A percentile compares a stretch with the other conserved stretches of the same genome.
Conservation (phyloP, 2,797 vertebrate species). For the Adelosebastes latens region DNA sequence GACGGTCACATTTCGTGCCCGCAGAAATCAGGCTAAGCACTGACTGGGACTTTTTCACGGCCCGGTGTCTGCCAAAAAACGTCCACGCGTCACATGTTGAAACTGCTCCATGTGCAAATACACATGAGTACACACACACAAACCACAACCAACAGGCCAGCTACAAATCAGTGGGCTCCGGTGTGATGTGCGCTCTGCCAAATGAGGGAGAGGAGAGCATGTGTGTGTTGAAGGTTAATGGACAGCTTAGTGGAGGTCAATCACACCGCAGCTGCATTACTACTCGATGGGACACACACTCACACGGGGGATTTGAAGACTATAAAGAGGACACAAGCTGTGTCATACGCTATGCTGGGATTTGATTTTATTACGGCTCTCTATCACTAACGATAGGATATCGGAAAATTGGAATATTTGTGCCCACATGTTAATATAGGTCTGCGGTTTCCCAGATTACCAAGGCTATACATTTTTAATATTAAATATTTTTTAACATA, state of each 20-base stretch:
- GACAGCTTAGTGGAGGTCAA: constrained; percentile 70
- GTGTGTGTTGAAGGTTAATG: constrained; percentile 72
- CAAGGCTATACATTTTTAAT: not conserved
- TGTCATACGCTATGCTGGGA: not conserved
- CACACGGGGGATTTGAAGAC: not conserved
- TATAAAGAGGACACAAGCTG: constrained; percentile 19
- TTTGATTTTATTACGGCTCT: constrained; percentile 15
- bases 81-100: constrained; percentile 8
- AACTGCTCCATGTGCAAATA: constrained; percentile 29
- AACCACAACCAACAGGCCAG: constrained; percentile 7
- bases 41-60: not conserved
- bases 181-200: constrained; percentile 39
- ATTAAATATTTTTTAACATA: not conserved
- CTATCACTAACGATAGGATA: not conserved
- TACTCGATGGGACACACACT: constrained; percentile 21
- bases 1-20: constrained; percentile 16
- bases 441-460: not conserved
- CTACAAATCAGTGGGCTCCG: constrained; percentile 24
- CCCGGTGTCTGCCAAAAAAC: constrained; percentile 26
- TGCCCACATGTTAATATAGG: not conserved
- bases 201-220: constrained; percentile 26
- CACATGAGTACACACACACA: not conserved
- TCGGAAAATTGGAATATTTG: not conserved
- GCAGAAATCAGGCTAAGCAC: constrained; percentile 6
- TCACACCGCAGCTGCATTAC: constrained; percentile 51